Percentiles rank a stretch among this genome's conserved stretches.
Evolutionary conservation across 2,797 vertebrate genomes (phyloP).

Genomic region (Furcifer pardalis): DNA sequence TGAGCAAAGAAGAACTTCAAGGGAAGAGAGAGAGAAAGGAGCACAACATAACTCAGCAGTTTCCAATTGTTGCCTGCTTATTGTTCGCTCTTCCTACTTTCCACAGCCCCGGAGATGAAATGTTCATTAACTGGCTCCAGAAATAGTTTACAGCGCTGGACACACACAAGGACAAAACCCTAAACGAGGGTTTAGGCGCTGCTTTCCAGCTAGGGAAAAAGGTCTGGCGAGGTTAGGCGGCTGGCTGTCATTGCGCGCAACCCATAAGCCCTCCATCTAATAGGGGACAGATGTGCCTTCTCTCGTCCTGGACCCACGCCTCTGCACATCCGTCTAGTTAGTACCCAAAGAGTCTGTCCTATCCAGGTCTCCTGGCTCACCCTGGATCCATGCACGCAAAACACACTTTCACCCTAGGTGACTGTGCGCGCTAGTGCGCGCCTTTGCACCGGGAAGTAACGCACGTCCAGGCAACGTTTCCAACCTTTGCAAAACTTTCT

Average conservation of each 20-base stretch:
- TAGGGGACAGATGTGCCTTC: constrained; percentile 52
- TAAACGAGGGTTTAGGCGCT: constrained; percentile 13
- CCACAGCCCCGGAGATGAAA: constrained; percentile 51
- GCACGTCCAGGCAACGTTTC: background rate
- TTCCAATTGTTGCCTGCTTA: constrained; percentile 55
- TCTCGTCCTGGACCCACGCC: constrained; percentile 20
- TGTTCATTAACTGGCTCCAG: constrained; percentile 56
- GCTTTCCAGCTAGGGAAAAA: background rate
- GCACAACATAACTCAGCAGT: constrained; percentile 52
- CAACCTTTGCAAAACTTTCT: background rate
- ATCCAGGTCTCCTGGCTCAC: background rate
- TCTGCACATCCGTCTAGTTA: background rate
- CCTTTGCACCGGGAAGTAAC: background rate
- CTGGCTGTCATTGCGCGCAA: constrained; percentile 27
- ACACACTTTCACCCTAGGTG: background rate
- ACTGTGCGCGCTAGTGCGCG: background rate
- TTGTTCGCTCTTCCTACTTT: constrained; percentile 42
- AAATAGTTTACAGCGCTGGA: constrained; percentile 39
- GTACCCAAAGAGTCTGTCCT: background rate
- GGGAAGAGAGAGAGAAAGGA: constrained; percentile 45
- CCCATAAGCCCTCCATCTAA: constrained; percentile 17
- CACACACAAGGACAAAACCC: constrained; percentile 36
- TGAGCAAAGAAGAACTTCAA: constrained; percentile 43
- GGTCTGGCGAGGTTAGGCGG: constrained; percentile 11
- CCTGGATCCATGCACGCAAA: background rate